These are phyloP conservation scores for Pyrgilauda ruficollis DNA, from an alignment of 2,113 vertebrate genomes.

Conservation along the genomic window DNA sequence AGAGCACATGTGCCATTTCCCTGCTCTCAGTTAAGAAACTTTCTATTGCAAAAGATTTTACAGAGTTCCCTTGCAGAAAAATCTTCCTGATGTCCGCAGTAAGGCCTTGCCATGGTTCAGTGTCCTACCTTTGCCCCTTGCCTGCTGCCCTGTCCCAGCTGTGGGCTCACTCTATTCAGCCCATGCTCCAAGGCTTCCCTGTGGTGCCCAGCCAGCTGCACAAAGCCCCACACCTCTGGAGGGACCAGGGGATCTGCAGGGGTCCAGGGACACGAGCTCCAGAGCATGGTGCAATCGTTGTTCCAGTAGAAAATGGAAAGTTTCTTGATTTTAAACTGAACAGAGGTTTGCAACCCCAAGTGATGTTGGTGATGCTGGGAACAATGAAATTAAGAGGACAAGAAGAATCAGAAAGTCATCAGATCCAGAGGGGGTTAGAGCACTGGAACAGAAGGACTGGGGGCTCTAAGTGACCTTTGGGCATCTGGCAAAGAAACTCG, in stretches of 20 bases:
- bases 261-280: background rate
- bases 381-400: background rate
- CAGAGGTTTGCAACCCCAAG: background rate
- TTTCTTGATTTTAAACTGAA: background rate
- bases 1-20: background rate
- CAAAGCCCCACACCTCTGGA: background rate
- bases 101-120: background rate
- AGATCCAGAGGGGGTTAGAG: accelerated
- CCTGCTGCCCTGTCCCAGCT: background rate
- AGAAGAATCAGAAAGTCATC: background rate
- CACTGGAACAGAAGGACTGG: background rate
- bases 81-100: background rate
- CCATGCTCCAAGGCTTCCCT: background rate
- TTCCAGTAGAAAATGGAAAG: background rate
- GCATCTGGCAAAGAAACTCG: background rate
- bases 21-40: background rate
- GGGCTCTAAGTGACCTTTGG: background rate
- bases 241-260: too few species aligned
- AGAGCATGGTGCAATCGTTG: background rate
- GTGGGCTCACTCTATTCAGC: background rate
- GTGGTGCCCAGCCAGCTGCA: too few species aligned
- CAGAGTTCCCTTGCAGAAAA: background rate
- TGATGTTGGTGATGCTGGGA: background rate
- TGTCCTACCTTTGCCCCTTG: background rate
- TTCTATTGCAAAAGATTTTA: background rate